Evolutionary conservation across 2,888 invertebrate genomes (phyloP).

Genomic region (Coecobrya sp.): DNA sequence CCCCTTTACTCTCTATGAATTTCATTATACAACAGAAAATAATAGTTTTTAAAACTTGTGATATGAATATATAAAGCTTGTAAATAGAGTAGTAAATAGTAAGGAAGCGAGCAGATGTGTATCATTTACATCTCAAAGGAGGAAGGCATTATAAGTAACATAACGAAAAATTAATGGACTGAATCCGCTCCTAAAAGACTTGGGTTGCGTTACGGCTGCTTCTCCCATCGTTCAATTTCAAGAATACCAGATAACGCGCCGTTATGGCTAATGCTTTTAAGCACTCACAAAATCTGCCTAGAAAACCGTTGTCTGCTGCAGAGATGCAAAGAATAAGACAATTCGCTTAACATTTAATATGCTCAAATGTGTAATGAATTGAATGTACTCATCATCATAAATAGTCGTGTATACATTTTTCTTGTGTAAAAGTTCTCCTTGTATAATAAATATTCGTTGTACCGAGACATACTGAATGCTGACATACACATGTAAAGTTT

Average conservation of each 20-base stretch:
- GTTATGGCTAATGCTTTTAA: constrained; percentile 4
- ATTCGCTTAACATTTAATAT: neutral
- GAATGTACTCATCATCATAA: too few species aligned
- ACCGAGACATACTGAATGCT: too few species aligned
- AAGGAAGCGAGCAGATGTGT: constrained; percentile 64
- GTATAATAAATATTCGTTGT: neutral
- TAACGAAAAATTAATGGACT: constrained; percentile 72
- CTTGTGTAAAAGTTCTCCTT: neutral
- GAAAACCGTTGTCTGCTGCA: constrained; percentile 7
- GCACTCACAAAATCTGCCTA: neutral
- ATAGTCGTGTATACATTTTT: neutral
- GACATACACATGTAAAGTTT: too few species aligned
- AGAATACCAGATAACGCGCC: constrained; percentile 24
- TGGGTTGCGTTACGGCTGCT: constrained; percentile 24
- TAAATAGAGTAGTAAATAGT: neutral
- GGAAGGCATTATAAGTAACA: constrained; percentile 63
- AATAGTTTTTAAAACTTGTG: neutral
- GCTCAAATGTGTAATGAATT: too few species aligned
- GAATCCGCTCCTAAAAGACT: constrained; percentile 60
- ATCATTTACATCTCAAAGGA: constrained; percentile 65
- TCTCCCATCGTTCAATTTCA: constrained; percentile 46
- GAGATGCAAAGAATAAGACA: neutral
- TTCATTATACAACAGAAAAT: neutral
- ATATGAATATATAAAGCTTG: neutral
- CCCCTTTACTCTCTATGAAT: neutral